phyloP scores from a whole-genome alignment of 2,113 vertebrate genomes.

The Neolamprologus sp. region DNA sequence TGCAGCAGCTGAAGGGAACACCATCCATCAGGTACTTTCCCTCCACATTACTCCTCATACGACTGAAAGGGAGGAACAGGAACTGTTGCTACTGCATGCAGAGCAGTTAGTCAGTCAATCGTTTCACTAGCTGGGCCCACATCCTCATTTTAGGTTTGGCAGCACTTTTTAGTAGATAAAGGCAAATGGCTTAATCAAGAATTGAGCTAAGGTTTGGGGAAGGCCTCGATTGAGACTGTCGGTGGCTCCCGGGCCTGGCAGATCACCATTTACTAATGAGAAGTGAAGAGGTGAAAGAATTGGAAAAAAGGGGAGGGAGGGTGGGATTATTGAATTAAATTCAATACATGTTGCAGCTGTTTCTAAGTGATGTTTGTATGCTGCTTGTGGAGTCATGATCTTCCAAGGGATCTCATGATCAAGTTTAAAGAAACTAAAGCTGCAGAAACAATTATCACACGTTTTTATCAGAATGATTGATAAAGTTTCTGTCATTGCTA shows the following conservation, averaged over 20 bases:
- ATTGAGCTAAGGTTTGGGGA: neutral
- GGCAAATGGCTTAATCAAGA: neutral
- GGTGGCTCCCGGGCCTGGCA: neutral
- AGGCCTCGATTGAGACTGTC: neutral
- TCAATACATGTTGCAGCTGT: neutral
- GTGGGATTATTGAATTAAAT: neutral
- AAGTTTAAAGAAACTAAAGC: neutral
- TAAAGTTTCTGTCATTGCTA: neutral
- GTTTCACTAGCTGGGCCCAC: neutral
- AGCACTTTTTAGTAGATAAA: neutral
- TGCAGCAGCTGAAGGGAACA: conserved; percentile 89
- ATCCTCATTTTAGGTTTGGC: neutral
- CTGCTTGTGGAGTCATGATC: neutral
- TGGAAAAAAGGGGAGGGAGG: neutral
- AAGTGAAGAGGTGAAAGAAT: neutral
- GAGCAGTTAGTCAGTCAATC: neutral
- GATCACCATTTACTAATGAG: neutral
- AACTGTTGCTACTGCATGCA: neutral
- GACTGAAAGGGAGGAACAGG: conserved; percentile 55
- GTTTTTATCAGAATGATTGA: neutral
- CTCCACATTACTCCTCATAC: conserved; percentile 77
- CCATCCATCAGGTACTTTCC: conserved; percentile 79
- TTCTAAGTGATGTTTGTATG: neutral
- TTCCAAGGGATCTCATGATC: neutral
- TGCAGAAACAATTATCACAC: neutral